phyloP scores from a whole-genome alignment of 1,140 invertebrate species.

The Drosophila persimilis region DNA sequence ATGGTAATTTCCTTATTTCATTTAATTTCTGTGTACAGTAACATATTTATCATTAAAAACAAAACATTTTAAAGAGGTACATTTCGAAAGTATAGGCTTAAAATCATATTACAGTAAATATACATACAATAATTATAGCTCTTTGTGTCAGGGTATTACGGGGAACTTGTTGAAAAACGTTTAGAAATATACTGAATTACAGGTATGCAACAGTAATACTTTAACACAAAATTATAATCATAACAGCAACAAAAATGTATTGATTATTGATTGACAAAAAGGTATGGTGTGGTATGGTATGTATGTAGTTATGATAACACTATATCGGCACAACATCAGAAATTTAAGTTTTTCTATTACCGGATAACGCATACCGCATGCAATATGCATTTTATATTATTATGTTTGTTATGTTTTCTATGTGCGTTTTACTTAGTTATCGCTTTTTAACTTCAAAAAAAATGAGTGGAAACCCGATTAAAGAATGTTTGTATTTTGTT shows the following conservation, averaged over 20 bases:
- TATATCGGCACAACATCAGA: slow-evolving; percentile 46
- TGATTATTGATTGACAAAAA: slow-evolving; percentile 33
- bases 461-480: slow-evolving; percentile 72
- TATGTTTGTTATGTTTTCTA: slow-evolving; percentile 47
- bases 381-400: slow-evolving; percentile 33
- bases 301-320: slow-evolving; percentile 24
- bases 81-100: slow-evolving; percentile 43
- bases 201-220: slow-evolving; percentile 53
- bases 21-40: slow-evolving; percentile 39
- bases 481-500: slow-evolving; percentile 75
- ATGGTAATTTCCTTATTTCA: slow-evolving; percentile 41
- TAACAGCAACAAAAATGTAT: slow-evolving; percentile 55
- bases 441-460: slow-evolving; percentile 68
- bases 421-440: slow-evolving; percentile 68
- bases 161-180: slow-evolving; percentile 28
- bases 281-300: slow-evolving; percentile 13
- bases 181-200: slow-evolving; percentile 43
- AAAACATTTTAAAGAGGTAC: slow-evolving; percentile 41
- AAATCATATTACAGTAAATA: slow-evolving; percentile 42
- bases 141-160: slow-evolving; percentile 19
- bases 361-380: slow-evolving; percentile 3
- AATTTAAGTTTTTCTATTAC: slow-evolving; percentile 35
- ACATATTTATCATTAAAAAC: slow-evolving; percentile 41
- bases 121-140: too few relatives aligned
- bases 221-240: slow-evolving; percentile 34